Evolutionary conservation across 2,113 vertebrate species (phyloP), one percentile per base, ranked within the genome.

Genomic region (Albula glossodonta): DNA sequence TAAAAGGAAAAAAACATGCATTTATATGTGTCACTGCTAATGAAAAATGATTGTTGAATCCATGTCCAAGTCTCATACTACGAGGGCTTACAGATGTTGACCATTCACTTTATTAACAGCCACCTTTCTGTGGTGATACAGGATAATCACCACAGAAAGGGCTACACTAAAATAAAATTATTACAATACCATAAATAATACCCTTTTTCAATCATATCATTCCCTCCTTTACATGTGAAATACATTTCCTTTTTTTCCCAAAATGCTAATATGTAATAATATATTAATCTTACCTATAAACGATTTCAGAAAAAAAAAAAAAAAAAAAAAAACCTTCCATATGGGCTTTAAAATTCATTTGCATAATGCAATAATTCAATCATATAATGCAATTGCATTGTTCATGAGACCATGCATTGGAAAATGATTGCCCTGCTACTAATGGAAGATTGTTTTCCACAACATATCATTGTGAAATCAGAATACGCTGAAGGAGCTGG

Each of bases 301-400:
- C 88, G 87, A 91, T 88, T 89, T 90, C 89, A 92, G 92, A 91
- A 92, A 1, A 41, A 41, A 41, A 41, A 41, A 41, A 41, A 90
- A 89, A 90, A 92, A 66, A 41, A 41, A 41, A 90, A 89, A 90
- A 92, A 66, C 17, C 70, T 74, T 74, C 88, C 57, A 74, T 91
- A 92, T 91, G 90, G 90, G 80, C 90, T 89, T 88, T 83, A 90
- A 83, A 74, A 91, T 87, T 91, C 41, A 91, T 95, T 94, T 93
- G 84, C 92, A 93, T 93, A 93, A 93, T 91, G 90, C 89, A 92
- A 93, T 93, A 93, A 94, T 90, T 93, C 91, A 89, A 92, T 91
- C 91, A 92, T 91, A 92, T 91, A 93, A 92, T 91, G 92, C 90
- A 94, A 93, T 92, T 93, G 91, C 91, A 91, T 91, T 94, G 92